Percentiles rank a stretch among this genome's conserved stretches.
phyloP scores from a whole-genome alignment of 2,888 invertebrate species.

The Pachymerium ferrugineum region DNA sequence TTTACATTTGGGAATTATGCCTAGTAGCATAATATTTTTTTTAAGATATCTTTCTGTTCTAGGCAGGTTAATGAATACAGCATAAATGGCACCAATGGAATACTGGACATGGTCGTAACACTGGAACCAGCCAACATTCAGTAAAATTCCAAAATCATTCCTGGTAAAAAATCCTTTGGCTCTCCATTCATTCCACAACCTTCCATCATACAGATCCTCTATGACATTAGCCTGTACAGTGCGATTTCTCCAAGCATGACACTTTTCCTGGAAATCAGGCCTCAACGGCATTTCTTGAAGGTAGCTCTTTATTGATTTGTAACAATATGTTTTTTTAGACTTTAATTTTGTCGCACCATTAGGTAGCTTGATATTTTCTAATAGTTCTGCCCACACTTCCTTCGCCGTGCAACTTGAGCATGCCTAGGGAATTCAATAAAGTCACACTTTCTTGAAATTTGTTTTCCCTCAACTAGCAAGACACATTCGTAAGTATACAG shows the following conservation, averaged over 20 bases:
- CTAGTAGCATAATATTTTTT: neutral
- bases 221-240: neutral
- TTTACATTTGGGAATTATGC: neutral
- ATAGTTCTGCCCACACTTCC: neutral
- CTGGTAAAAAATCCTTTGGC: neutral
- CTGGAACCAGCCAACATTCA: neutral
- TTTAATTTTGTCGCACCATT: neutral
- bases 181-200: neutral
- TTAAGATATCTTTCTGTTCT: neutral
- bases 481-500: neutral
- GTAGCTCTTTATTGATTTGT: neutral
- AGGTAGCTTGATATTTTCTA: neutral
- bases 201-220: neutral
- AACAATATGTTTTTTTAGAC: neutral
- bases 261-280: neutral
- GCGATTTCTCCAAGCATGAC: neutral
- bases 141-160: neutral
- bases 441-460: neutral
- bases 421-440: neutral
- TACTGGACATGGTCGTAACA: neutral
- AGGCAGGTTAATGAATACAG: neutral
- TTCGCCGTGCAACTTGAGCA: neutral
- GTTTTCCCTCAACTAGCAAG: neutral
- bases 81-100: neutral
- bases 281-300: neutral